A percentile compares a stretch with the other conserved stretches of the same genome.
phyloP scores from a whole-genome alignment of 2,888 invertebrate genomes.

The Lysandra coridon region DNA sequence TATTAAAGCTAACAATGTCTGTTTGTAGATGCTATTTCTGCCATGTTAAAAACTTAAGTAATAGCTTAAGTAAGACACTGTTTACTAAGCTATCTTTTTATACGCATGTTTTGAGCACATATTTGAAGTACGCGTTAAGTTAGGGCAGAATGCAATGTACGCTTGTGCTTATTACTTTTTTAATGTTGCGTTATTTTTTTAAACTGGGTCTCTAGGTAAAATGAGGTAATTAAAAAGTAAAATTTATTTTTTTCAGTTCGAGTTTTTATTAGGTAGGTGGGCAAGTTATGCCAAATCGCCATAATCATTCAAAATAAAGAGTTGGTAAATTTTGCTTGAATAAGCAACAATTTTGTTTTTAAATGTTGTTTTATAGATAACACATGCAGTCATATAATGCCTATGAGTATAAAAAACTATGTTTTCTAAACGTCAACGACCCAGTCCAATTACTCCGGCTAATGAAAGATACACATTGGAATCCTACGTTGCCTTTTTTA shows the following conservation, averaged over 20 bases:
- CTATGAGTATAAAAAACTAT: neutral
- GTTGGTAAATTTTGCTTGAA: neutral
- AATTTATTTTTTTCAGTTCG: neutral
- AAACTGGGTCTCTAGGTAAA: conserved; percentile 22
- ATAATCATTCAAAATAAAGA: neutral
- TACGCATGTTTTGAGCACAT: conserved; percentile 23
- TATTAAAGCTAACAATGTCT: conserved; percentile 38
- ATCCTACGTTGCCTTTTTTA: conserved; percentile 50
- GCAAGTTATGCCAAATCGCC: neutral
- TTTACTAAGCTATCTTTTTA: conserved; percentile 27
- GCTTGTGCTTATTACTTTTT: conserved; percentile 22
- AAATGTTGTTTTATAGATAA: neutral
- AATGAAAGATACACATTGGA: conserved; percentile 51
- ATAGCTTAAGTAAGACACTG: conserved; percentile 25
- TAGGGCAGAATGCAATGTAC: conserved; percentile 23
- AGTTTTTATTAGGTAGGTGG: neutral
- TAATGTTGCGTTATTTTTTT: conserved; percentile 7
- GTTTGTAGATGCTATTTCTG: conserved; percentile 33
- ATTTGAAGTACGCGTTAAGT: conserved; percentile 16
- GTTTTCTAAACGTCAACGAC: conserved; percentile 56
- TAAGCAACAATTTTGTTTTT: neutral
- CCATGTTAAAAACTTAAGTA: conserved; percentile 22
- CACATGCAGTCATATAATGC: neutral
- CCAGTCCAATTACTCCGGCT: conserved; percentile 72
- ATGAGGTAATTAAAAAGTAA: conserved; percentile 15